Conservation (phyloP, 2,888 invertebrate species). For the Philopedon plagiatum region DNA sequence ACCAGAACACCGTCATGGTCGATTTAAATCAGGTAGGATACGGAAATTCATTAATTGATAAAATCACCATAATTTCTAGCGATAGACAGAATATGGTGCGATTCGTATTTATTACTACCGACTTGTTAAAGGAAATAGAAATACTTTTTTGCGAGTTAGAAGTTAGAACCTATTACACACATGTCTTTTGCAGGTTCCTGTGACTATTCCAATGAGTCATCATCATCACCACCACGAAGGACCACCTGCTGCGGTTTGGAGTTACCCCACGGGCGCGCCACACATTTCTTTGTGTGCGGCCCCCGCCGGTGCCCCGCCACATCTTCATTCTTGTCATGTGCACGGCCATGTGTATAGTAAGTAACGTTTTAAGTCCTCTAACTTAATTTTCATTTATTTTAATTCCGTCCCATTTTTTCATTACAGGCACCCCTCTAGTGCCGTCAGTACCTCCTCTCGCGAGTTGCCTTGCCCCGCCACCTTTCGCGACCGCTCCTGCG, state of each 20-base stretch:
- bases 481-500: constrained; percentile 44
- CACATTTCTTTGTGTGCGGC: constrained; percentile 70
- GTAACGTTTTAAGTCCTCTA: no score
- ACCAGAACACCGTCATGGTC: constrained; percentile 67
- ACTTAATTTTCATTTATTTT: no score
- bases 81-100: no score
- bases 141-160: neutral
- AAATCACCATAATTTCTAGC: no score
- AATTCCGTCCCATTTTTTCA: neutral
- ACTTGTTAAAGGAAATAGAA: neutral
- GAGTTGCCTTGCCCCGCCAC: constrained; percentile 43
- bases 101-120: no score
- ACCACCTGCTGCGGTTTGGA: constrained; percentile 65
- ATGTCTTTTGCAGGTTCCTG: constrained; percentile 69
- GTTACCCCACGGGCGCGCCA: constrained; percentile 68
- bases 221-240: constrained; percentile 67
- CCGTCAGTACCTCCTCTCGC: constrained; percentile 47
- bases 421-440: constrained; percentile 41
- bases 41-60: no score
- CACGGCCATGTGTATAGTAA: constrained; percentile 60
- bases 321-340: constrained; percentile 67
- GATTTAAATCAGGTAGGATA: constrained; percentile 68
- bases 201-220: constrained; percentile 72
- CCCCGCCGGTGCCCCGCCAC: constrained; percentile 66
- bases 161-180: no score